Conservation (phyloP, 1,140 invertebrate species). For the Cyclina sinensis region DNA sequence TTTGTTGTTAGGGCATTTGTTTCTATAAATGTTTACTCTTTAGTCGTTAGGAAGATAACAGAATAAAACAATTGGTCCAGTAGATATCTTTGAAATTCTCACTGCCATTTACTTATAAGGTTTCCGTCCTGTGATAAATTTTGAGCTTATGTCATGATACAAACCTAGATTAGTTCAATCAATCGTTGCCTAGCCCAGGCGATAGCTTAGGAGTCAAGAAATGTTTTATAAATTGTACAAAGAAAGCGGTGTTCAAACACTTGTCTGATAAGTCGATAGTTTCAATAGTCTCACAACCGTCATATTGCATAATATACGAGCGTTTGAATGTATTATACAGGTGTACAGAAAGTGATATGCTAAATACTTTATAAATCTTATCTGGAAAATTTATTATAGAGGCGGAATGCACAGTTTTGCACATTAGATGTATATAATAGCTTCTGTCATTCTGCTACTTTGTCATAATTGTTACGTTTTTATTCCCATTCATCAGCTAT, state of each 20-base stretch:
- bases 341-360: conserved; percentile 41
- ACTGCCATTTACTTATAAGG: background rate
- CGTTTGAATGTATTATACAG: conserved; percentile 38
- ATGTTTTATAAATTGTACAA: conserved; percentile 49
- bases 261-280: conserved; percentile 38
- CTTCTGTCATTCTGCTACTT: background rate
- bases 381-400: background rate
- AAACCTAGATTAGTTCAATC: conserved; percentile 16
- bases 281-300: conserved; percentile 32
- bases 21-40: too few species aligned
- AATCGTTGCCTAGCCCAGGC: conserved; percentile 32
- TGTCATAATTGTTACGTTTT: background rate
- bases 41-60: too few species aligned
- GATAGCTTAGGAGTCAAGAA: conserved; percentile 39
- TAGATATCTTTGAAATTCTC: background rate
- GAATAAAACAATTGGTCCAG: background rate
- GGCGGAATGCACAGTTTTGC: background rate
- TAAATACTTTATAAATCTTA: conserved; percentile 27
- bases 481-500: background rate
- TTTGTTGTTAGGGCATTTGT: too few species aligned
- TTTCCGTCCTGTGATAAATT: conserved; percentile 21
- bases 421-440: conserved; percentile 4
- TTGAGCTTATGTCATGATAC: conserved; percentile 15
- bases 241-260: conserved; percentile 43
- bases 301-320: conserved; percentile 50